Percentiles rank a stretch among this genome's conserved stretches.
Evolutionary conservation across 2,797 vertebrate genomes (phyloP).

Genomic region (Esox lucius): DNA sequence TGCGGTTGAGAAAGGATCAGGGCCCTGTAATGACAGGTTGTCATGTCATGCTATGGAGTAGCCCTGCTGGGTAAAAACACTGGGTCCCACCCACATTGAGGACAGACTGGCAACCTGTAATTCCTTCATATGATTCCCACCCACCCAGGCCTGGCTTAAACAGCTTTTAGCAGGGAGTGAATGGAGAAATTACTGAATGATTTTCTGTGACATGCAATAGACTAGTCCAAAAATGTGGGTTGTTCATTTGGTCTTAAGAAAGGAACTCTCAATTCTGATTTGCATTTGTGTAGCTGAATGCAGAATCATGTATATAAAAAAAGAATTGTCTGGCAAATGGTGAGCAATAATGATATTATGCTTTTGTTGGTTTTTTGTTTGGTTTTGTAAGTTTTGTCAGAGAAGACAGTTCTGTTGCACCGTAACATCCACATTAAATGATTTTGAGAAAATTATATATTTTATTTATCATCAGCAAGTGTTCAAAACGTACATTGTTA

Average conservation of each 20-base stretch:
- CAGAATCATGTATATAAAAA: background rate
- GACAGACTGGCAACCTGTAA: conserved; percentile 85
- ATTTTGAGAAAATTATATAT: background rate
- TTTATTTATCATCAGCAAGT: background rate
- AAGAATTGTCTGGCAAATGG: background rate
- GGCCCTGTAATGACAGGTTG: conserved; percentile 32
- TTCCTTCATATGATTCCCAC: conserved; percentile 78
- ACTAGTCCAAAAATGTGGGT: conserved; percentile 80
- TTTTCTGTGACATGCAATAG: conserved; percentile 76
- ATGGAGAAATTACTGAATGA: conserved; percentile 79
- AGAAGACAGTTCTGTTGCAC: background rate
- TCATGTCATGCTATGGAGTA: background rate
- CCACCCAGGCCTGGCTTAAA: conserved; percentile 84
- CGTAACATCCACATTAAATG: background rate
- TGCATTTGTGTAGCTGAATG: background rate
- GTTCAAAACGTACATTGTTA: background rate
- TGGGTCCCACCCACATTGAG: conserved; percentile 50
- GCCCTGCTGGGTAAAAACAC: conserved; percentile 20
- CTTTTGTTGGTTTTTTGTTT: background rate
- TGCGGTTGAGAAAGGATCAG: conserved; percentile 13
- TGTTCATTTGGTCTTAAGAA: conserved; percentile 80
- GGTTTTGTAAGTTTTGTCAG: background rate
- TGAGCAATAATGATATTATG: background rate
- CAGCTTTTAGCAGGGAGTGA: conserved; percentile 82
- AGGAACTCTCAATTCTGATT: conserved; percentile 61